phyloP scores from a whole-genome alignment of 2,113 vertebrate genomes.

The Manacus vitellinus region DNA sequence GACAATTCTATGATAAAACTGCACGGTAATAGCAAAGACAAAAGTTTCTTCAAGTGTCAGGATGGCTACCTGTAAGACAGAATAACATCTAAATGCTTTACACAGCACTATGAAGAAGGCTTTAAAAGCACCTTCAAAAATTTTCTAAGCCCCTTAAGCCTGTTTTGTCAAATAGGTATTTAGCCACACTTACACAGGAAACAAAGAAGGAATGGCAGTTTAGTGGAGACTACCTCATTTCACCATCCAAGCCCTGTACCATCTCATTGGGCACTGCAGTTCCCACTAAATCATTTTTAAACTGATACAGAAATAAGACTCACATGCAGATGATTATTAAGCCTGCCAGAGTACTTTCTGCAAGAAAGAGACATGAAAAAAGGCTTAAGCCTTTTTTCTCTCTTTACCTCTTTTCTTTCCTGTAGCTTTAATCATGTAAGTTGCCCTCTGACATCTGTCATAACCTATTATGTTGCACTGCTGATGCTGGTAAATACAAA shows the following conservation, averaged over 20 bases:
- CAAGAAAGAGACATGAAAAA: background rate
- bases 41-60: background rate
- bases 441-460: constrained; percentile 21
- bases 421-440: background rate
- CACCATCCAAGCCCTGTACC: background rate
- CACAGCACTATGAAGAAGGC: background rate
- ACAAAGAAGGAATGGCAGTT: background rate
- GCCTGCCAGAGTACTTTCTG: background rate
- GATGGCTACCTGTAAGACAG: background rate
- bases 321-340: background rate
- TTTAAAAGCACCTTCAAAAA: background rate
- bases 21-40: background rate
- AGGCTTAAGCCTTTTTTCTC: background rate
- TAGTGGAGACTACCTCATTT: background rate
- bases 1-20: background rate
- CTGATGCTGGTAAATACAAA: constrained; percentile 2
- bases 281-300: background rate
- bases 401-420: background rate
- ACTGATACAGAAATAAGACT: background rate
- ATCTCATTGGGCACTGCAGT: background rate
- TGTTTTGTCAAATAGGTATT: background rate
- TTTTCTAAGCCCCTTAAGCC: background rate
- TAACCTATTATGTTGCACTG: background rate
- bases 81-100: background rate
- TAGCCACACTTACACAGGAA: background rate